Base-by-base conservation (phyloP, 2,888 invertebrate genomes). In the Agonopterix alstromeriana region DNA sequence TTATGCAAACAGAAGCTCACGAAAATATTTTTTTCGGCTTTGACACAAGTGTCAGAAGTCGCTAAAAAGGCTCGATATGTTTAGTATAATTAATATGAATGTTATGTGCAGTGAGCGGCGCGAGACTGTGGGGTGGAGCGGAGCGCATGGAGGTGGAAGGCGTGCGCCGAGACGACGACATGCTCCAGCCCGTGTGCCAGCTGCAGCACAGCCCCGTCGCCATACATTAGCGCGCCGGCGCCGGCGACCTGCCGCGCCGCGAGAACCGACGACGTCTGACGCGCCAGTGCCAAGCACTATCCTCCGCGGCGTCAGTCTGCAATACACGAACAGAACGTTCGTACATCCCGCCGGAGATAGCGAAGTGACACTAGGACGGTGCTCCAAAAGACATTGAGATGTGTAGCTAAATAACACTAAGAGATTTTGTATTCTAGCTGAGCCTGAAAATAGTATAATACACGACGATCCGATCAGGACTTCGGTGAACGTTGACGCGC, bases 191-290 rank as follows among this genome's bases (percentile, higher is more conserved):
- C 58, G 96, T 96, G 65, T 96, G 96, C 62, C 64, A 70, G 60
- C 94, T 96, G 76, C 95, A 95, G 86, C 96, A 97, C 90, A 95
- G 95, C 90, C 96, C 97, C 68, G 97, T 97, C 73, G 96, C 95
- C 81, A 97, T 97, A 82, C 97, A 97, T 83, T 90, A 85, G 81
- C 63, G 48, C 27, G 42, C 8, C 5, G 52, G 36, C 48, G 14
- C 45, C 46, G 43, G 46, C 53, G 53, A 47, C 49, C 53, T 48
- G 41, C 42, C 42, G 1, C 46, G 45, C 53, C 44, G 40, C 46
- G 43, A 36, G 17, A 42, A 48, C 8, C 44, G 40, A 41, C 36
- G 17, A 38, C 42, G 35, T 42, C 45, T 40, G n/a, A 11, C 46
- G 45, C 45, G 12, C 46, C 47, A 12, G 36, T 10, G 50, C 46